A percentile compares a stretch with the other conserved stretches of the same genome.
These are phyloP conservation scores for Craniophora ligustri DNA, from an alignment of 2,888 invertebrate species.

Conservation along the genomic window DNA sequence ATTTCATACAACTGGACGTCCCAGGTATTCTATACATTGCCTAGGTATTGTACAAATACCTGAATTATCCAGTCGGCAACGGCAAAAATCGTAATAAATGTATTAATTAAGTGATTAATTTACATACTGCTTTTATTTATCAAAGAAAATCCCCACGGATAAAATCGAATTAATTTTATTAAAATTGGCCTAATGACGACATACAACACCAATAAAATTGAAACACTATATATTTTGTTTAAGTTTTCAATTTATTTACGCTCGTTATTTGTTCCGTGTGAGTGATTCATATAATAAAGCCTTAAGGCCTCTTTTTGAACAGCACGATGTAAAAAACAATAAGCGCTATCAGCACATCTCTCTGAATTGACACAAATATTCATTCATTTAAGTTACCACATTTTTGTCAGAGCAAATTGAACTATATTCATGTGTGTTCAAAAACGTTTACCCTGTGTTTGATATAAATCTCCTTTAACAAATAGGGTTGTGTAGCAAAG, in stretches of 20 bases:
- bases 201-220: too few relatives aligned
- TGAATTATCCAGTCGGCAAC: too few relatives aligned
- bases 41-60: too few relatives aligned
- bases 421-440: background rate
- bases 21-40: too few relatives aligned
- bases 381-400: background rate
- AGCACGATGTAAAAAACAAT: background rate
- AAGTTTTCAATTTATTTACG: background rate
- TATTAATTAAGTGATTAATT: too few relatives aligned
- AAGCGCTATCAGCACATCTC: background rate
- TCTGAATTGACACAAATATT: constrained; percentile 15
- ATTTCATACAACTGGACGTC: too few relatives aligned
- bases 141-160: too few relatives aligned
- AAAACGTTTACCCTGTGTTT: background rate
- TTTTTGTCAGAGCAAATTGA: background rate
- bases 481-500: constrained; percentile 19
- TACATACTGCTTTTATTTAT: too few relatives aligned
- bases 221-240: too few relatives aligned
- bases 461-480: background rate
- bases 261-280: background rate
- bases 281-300: constrained; percentile 10
- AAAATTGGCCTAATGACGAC: too few relatives aligned
- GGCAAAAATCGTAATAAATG: too few relatives aligned
- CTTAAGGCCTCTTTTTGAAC: background rate
- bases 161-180: too few relatives aligned